Percentiles rank a stretch among this genome's conserved stretches.
These are phyloP conservation scores for Aphodius sticticus DNA, from an alignment of 2,888 invertebrate species.

Conservation along the genomic window DNA sequence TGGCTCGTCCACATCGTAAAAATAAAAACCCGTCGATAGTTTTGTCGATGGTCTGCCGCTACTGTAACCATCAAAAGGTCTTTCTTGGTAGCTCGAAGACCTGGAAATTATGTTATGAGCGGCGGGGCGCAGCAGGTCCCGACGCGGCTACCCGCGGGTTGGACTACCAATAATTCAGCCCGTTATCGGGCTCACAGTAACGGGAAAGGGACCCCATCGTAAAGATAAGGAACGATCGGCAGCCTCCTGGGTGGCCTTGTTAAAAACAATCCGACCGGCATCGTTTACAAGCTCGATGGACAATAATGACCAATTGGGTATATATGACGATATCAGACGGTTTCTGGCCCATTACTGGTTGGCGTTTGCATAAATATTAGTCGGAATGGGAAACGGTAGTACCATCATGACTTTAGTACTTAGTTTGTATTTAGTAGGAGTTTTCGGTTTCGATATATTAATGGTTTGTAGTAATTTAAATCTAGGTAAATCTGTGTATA, in stretches of 20 bases:
- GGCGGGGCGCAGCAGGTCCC: background rate
- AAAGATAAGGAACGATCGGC: slow-evolving; percentile 43
- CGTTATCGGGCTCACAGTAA: slow-evolving; percentile 38
- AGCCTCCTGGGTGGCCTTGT: slow-evolving; percentile 45
- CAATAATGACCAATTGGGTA: slow-evolving; percentile 31
- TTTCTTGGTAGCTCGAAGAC: background rate
- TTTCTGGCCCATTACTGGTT: background rate
- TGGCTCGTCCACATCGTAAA: background rate
- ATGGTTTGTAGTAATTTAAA: no score
- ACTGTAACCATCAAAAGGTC: background rate
- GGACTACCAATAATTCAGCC: slow-evolving; percentile 37
- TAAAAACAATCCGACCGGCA: slow-evolving; percentile 35
- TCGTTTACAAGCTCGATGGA: slow-evolving; percentile 28
- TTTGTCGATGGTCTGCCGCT: background rate
- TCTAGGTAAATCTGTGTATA: no score
- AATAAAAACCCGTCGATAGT: background rate
- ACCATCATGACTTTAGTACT: no score
- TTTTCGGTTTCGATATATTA: no score
- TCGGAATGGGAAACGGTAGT: no score
- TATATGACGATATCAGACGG: background rate
- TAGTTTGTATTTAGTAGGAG: no score
- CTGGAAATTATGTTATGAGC: slow-evolving; percentile 4
- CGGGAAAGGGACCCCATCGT: slow-evolving; percentile 42
- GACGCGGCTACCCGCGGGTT: slow-evolving; percentile 18
- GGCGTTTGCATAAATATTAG: background rate